phyloP scores from a whole-genome alignment of 1,140 invertebrate genomes.

The Cataglyphis hispanica region DNA sequence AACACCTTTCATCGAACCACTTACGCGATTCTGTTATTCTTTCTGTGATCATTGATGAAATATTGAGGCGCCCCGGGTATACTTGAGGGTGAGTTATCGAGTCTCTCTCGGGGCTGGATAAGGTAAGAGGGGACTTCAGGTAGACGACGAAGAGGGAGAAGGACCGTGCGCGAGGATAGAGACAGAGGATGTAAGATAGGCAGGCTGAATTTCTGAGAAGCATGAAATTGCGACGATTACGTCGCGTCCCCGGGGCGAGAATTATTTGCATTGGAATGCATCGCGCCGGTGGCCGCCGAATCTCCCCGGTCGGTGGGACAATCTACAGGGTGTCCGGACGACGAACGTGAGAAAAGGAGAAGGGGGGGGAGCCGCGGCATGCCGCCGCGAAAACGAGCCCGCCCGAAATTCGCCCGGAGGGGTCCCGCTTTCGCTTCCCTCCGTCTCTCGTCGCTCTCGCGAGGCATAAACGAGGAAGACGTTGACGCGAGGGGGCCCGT shows the following conservation, averaged over 20 bases:
- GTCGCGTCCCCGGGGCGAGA: slow-evolving; percentile 78
- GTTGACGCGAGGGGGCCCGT: slow-evolving; percentile 54
- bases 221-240: slow-evolving; percentile 85
- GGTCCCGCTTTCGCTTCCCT: not conserved
- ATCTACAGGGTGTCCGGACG: slow-evolving; percentile 80
- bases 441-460: slow-evolving; percentile 3
- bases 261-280: slow-evolving; percentile 86
- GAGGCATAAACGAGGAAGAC: slow-evolving; percentile 59
- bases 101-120: not conserved
- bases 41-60: slow-evolving; percentile 44
- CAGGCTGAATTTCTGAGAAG: slow-evolving; percentile 82
- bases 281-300: slow-evolving; percentile 76
- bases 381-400: slow-evolving; percentile 65
- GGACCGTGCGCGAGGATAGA: slow-evolving; percentile 11
- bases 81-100: slow-evolving; percentile 47
- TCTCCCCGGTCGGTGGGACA: slow-evolving; percentile 72
- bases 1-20: slow-evolving; percentile 41
- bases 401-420: slow-evolving; percentile 31
- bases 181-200: slow-evolving; percentile 13
- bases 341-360: slow-evolving; percentile 76
- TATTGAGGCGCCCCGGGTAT: slow-evolving; percentile 32
- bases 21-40: slow-evolving; percentile 54
- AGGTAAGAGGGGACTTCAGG: not conserved
- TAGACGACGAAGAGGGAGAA: not conserved
- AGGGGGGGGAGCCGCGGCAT: slow-evolving; percentile 33